Percentiles rank a stretch among this genome's conserved stretches.
Evolutionary conservation across 1,140 invertebrate genomes (phyloP).

Genomic region (Helicorthomorpha holstii): DNA sequence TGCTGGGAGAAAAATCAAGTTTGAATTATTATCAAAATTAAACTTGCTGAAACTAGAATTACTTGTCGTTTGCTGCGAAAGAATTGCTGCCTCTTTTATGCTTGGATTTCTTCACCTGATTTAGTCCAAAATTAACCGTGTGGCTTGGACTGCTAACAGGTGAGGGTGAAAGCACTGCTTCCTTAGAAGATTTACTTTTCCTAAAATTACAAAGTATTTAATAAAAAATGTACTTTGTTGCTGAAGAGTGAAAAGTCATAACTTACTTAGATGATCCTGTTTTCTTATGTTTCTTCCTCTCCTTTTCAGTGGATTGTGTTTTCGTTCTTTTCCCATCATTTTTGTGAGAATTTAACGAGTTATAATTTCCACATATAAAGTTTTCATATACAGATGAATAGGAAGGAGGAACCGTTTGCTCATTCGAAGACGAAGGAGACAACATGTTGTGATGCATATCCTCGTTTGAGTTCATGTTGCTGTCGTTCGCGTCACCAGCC

Average conservation of each 20-base stretch:
- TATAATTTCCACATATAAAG: conserved; percentile 7
- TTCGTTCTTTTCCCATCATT: background rate
- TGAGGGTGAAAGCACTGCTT: background rate
- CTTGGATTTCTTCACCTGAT: background rate
- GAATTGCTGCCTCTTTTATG: too few relatives aligned
- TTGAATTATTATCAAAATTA: too few relatives aligned
- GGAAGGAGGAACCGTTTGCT: background rate
- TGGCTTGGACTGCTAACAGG: background rate
- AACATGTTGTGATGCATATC: background rate
- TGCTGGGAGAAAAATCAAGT: too few relatives aligned
- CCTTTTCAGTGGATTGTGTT: conserved; percentile 10
- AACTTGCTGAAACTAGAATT: too few relatives aligned
- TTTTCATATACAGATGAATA: conserved; percentile 4
- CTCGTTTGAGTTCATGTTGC: conserved; percentile 13
- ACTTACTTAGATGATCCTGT: background rate
- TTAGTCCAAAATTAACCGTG: background rate
- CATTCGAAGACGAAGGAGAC: background rate
- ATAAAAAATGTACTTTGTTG: background rate
- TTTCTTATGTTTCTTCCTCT: conserved; percentile 15
- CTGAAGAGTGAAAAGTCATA: background rate
- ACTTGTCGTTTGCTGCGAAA: too few relatives aligned
- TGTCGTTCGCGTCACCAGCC: background rate
- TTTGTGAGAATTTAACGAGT: background rate
- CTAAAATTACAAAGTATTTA: background rate
- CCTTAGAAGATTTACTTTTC: background rate